Percentiles rank a stretch among this genome's conserved stretches.
These are phyloP conservation scores for Chondrosia reniformis DNA, from an alignment of 37 sponge, comb jelly and placozoan genomes.

Conservation along the genomic window DNA sequence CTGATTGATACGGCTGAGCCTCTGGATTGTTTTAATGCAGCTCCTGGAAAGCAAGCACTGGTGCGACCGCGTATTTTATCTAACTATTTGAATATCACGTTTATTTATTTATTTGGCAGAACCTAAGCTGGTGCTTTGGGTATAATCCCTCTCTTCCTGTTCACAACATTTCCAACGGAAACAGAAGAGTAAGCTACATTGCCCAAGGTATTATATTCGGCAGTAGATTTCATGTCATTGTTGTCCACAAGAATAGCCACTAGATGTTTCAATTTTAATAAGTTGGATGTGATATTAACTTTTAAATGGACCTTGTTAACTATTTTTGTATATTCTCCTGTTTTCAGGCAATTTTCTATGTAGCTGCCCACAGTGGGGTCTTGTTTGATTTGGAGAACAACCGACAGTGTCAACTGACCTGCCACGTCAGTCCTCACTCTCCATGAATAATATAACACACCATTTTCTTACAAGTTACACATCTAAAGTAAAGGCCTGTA, in stretches of 20 bases:
- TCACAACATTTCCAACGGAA: conserved; percentile 67
- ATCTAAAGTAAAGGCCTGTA: too few species aligned
- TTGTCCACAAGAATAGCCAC: too few species aligned
- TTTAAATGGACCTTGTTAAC: too few species aligned
- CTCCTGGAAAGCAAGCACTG: conserved; percentile 5
- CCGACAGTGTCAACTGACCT: conserved; percentile 75
- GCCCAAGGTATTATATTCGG: too few species aligned
- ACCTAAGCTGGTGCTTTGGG: conserved; percentile 76
- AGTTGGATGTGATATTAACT: too few species aligned
- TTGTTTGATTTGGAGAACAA: conserved; percentile 74
- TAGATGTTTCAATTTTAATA: too few species aligned
- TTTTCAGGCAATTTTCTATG: conserved; percentile 81
- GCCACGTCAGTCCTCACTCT: conserved; percentile 86
- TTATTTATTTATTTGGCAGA: conserved; percentile 23
- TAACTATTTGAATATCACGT: background rate
- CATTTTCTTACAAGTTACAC: too few species aligned
- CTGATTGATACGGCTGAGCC: conserved; percentile 17
- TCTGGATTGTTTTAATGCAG: background rate
- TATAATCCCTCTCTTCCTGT: conserved; percentile 68
- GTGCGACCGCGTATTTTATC: background rate
- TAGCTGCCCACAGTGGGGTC: conserved; percentile 79
- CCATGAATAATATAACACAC: too few species aligned
- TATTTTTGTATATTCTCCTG: background rate
- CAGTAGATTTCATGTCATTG: too few species aligned
- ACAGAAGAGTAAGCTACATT: conserved; percentile 51